Evolutionary conservation across 2,888 invertebrate species (phyloP).

Genomic region (Ramazzottius varieornatus): DNA sequence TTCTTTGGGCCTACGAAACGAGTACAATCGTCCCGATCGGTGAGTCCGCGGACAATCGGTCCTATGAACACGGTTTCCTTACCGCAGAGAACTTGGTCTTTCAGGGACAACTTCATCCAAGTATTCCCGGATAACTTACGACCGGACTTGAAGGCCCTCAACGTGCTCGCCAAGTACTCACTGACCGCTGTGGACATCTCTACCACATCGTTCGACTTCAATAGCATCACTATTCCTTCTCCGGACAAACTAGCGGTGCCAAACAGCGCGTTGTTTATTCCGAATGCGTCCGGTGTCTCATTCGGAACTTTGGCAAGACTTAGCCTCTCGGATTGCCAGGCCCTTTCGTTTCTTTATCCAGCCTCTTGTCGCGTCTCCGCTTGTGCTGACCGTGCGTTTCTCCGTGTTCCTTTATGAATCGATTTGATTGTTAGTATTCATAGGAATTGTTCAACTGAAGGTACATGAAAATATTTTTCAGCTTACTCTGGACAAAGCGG

Average conservation of each 20-base stretch:
- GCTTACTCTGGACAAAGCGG: too few species aligned
- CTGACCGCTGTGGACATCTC: not conserved
- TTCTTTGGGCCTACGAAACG: not conserved
- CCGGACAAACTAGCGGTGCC: not conserved
- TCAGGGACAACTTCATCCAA: not conserved
- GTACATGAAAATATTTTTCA: too few species aligned
- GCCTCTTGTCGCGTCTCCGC: not conserved
- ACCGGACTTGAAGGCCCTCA: not conserved
- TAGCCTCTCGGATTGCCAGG: not conserved
- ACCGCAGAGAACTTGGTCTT: too few species aligned
- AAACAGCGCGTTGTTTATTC: not conserved
- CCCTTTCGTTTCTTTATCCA: not conserved
- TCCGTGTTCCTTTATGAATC: too few species aligned
- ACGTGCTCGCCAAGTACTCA: not conserved
- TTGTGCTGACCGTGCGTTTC: not conserved
- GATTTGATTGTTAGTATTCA: too few species aligned
- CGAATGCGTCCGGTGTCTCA: not conserved
- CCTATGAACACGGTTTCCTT: not conserved
- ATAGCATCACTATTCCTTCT: not conserved
- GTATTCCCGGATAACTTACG: not conserved
- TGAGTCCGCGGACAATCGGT: not conserved
- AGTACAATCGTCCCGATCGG: not conserved
- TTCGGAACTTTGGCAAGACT: not conserved
- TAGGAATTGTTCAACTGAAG: too few species aligned
- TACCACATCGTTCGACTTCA: not conserved